Conservation (phyloP, 2,888 invertebrate genomes). For the Rotaria macrura region DNA sequence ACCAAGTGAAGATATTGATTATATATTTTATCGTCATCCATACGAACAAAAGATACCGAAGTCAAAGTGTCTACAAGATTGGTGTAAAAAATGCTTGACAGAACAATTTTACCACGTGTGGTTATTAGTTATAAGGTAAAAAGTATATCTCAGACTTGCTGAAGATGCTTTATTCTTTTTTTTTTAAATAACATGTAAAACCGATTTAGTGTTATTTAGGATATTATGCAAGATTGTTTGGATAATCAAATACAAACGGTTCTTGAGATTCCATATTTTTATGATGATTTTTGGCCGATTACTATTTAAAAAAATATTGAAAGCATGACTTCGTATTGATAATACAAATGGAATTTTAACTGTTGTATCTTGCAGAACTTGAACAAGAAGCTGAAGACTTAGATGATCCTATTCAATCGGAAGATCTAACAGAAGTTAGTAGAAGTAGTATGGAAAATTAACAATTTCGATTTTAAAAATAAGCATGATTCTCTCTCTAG, state of each 20-base stretch:
- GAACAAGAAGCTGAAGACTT: constrained; percentile 68
- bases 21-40: constrained; percentile 99
- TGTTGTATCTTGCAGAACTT: too few relatives aligned
- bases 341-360: too few relatives aligned
- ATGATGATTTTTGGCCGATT: constrained; percentile 96
- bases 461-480: too few relatives aligned
- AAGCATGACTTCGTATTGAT: constrained; percentile 31
- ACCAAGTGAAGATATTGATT: constrained; percentile 99
- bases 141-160: too few relatives aligned
- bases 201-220: background rate
- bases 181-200: too few relatives aligned
- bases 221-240: constrained; percentile 69
- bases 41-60: constrained; percentile 52
- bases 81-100: constrained; percentile 99
- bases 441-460: too few relatives aligned
- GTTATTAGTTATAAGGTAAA: constrained; percentile 82
- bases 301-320: constrained; percentile 97
- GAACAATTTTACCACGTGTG: constrained; percentile 86
- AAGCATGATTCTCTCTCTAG: too few relatives aligned
- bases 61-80: constrained; percentile 94
- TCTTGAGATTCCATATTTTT: constrained; percentile 53
- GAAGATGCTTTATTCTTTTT: too few relatives aligned
- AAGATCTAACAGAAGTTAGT: too few relatives aligned
- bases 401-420: too few relatives aligned
- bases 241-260: constrained; percentile 88